Evolutionary conservation across 1,140 invertebrate genomes (phyloP).

Genomic region (Amyelois transitella): DNA sequence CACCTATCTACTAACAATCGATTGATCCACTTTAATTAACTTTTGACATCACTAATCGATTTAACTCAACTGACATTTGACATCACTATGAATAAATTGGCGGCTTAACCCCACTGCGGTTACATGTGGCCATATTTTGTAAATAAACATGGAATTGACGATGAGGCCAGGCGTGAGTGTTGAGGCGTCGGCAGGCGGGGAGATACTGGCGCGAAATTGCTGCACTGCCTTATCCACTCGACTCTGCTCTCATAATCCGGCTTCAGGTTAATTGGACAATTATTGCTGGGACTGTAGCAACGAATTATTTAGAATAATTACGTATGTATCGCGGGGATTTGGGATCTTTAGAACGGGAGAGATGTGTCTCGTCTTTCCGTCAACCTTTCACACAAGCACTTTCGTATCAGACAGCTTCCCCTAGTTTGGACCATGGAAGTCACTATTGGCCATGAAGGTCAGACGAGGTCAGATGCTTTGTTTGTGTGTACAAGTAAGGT

Average conservation of each 20-base stretch:
- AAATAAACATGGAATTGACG: not conserved
- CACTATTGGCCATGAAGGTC: no score
- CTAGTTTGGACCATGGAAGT: no score
- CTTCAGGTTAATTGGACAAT: not conserved
- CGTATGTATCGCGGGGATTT: no score
- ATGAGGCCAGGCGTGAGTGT: not conserved
- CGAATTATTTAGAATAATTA: no score
- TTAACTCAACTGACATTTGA: not conserved
- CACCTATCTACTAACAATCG: not conserved
- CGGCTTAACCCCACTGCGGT: not conserved
- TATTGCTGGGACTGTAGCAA: not conserved
- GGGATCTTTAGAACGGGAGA: no score
- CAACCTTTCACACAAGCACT: no score
- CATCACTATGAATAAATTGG: not conserved
- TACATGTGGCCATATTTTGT: not conserved
- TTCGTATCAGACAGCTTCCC: no score
- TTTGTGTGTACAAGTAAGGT: no score
- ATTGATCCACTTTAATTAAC: not conserved
- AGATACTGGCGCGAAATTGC: not conserved
- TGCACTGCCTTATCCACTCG: not conserved
- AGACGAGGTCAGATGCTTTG: no score
- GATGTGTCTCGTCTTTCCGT: no score
- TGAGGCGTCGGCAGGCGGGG: not conserved
- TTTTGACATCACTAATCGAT: no score
- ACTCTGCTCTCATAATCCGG: not conserved